Evolutionary conservation across 1,140 invertebrate species (phyloP), one percentile per base, ranked within the genome.

Genomic region (Pissodes strobi): DNA sequence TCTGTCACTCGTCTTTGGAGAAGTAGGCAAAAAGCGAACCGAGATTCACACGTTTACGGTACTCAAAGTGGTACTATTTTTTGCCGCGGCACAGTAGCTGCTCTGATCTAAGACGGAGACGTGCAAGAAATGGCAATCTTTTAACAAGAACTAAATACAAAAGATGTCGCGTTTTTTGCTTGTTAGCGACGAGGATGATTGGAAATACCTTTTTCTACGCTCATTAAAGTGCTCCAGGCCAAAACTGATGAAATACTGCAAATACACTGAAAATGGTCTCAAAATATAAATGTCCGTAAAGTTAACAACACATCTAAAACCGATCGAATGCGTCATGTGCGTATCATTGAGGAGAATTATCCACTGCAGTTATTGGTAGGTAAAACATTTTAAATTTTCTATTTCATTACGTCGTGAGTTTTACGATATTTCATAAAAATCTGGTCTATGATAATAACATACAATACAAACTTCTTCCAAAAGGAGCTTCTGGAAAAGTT

Each of bases 51-150:
- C 53, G 38, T 57, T 57, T 57, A 57, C 53, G 53, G 53, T 57
- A 57, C 53, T 57, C 12, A 45, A 57, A 57, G 53, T 57, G 53
- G 53, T 57, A 57, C 53, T 57, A 48, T 59, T 59, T 59, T 59
- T 59, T 59, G 41, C 43, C 43, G 9, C 30, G 23, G 49, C 22
- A 34, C 27, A n/a, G 38, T 27, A 17, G 41, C 55, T 27, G 56
- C 27, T 59, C 56, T 15, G 30, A 59, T 59, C 56, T 59, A 59
- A 59, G 22, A 43, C 19, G 53, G 17, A 41, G 19, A 38, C 51
- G 27, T 53, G 51, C 51, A 38, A 53, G 30, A 53, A 53, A 53
- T 53, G 17, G 27, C 51, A 38, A 53, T 53, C 13, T 53, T 53
- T 53, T 39, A 53, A 53, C 30, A 53, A 53, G 51, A 38, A 53